Conservation (phyloP, 2,113 vertebrate genomes). For the Nothobranchius kuhntae region DNA sequence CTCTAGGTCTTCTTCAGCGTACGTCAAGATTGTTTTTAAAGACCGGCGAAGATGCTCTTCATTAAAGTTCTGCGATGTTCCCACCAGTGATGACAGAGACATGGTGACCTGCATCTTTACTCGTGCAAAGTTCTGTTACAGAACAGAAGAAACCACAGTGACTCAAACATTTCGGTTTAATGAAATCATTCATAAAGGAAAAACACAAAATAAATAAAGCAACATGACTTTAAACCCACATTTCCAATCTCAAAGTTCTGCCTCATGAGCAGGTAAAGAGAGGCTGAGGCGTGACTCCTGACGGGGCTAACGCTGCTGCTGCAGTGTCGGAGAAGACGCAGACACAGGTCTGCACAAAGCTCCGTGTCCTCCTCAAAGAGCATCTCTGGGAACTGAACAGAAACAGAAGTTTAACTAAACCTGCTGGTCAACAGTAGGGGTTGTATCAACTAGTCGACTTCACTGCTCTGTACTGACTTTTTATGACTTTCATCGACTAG, state of each 20-base stretch:
- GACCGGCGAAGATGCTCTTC: conserved; percentile 89
- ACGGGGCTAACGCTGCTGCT: conserved; percentile 84
- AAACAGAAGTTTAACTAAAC: not conserved
- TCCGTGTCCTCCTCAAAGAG: conserved; percentile 93
- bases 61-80: conserved; percentile 87
- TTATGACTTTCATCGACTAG: too few relatives aligned
- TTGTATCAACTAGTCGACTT: too few relatives aligned
- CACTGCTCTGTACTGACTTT: too few relatives aligned
- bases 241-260: conserved; percentile 95
- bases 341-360: conserved; percentile 89
- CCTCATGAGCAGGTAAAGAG: conserved; percentile 93
- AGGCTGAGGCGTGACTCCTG: conserved; percentile 89
- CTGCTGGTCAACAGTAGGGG: too few relatives aligned
- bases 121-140: conserved; percentile 87
- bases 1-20: conserved; percentile 88
- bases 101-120: conserved; percentile 97
- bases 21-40: conserved; percentile 91
- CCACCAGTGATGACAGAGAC: conserved; percentile 91
- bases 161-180: conserved; percentile 4
- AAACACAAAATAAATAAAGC: not conserved
- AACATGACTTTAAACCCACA: conserved; percentile 69
- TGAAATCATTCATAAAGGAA: not conserved
- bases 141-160: not conserved
- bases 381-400: conserved; percentile 89
- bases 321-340: conserved; percentile 90